A percentile compares a stretch with the other conserved stretches of the same genome.
These are phyloP conservation scores for Thymallus thymallus DNA, from an alignment of 2,113 vertebrate species.

Conservation along the genomic window DNA sequence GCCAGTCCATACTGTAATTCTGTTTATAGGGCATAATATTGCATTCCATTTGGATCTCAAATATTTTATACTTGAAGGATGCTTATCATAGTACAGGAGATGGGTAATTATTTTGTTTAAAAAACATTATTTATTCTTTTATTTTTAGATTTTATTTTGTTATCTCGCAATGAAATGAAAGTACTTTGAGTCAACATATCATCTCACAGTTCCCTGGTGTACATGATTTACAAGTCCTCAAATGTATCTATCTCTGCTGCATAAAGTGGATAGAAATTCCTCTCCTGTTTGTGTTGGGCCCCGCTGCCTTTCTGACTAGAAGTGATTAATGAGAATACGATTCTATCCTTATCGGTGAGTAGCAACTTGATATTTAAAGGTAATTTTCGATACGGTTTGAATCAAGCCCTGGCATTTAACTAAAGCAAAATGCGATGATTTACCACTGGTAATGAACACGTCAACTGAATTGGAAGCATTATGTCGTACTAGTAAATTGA, in stretches of 20 bases:
- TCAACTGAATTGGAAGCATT: too few relatives aligned
- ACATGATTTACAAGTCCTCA: not conserved
- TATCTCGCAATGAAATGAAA: not conserved
- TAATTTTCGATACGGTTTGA: too few relatives aligned
- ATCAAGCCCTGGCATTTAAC: too few relatives aligned
- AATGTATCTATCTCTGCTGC: not conserved
- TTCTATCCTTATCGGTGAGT: too few relatives aligned
- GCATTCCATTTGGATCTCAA: not conserved
- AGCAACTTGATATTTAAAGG: too few relatives aligned
- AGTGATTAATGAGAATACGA: too few relatives aligned
- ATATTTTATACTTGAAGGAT: conserved; percentile 12
- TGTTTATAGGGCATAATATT: not conserved
- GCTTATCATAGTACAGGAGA: not conserved
- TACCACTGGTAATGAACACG: too few relatives aligned
- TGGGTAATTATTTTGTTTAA: not conserved
- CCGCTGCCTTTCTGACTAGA: not conserved
- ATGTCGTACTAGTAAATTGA: too few relatives aligned
- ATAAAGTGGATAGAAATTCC: not conserved
- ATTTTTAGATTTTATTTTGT: not conserved
- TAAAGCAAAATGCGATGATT: too few relatives aligned
- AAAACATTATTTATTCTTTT: conserved; percentile 3
- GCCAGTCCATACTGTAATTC: not conserved
- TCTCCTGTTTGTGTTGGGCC: too few relatives aligned
- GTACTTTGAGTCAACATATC: not conserved
- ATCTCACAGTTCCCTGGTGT: not conserved